Base-by-base conservation (phyloP, 2,797 vertebrate genomes). In the Tinamus major region DNA sequence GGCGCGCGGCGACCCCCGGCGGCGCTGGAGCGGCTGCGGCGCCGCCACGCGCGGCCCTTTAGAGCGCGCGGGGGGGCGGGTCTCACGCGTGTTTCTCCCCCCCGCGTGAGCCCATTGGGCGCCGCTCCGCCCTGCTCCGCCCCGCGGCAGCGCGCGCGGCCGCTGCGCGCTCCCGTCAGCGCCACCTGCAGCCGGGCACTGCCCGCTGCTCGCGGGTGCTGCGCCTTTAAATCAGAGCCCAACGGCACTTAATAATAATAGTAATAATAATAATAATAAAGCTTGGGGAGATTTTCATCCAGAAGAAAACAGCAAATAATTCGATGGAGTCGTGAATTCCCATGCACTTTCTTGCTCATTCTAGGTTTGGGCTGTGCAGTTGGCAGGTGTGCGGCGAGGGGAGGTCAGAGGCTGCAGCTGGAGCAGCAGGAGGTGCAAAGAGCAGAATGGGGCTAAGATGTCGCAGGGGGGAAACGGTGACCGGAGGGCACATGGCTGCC, bases 351-450 rank as follows among this genome's bases (percentile, higher is more conserved):
- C 85, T 39, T 4, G 1, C 35, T n/a, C n/a, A n/a, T 42, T 4
- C 6, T 0, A 44, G 46, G 23, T 7, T 84, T 14, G 18, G 13
- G 1, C 19, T 46, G 0, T 20, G 65, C 6, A 37, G 56, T 15
- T 46, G 89, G 68, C 44, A 82, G 89, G 64, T 53, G 15, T 19
- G n/a, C 13, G 3, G 46, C 11, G 13, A 8, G 62, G 23, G 48
- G 33, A 74, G 90, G 24, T 65, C 51, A 7, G 64, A 29, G 55
- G 71, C 79, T 3, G 5, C 92, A 89, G 92, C 81, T 92, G 93
- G 63, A 72, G 77, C 83, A 39, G 76, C 18, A 0, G 35, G 48
- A 10, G 75, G 58, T 46, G 70, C 82, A 35, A 68, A 41, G 87
- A 51, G 31, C 68, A 31, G 44, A 37, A 33, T 35, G 8, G 29